Percentiles rank a stretch among this genome's conserved stretches.
phyloP scores from a whole-genome alignment of 1,140 invertebrate species.

The Drosophila hydei region DNA sequence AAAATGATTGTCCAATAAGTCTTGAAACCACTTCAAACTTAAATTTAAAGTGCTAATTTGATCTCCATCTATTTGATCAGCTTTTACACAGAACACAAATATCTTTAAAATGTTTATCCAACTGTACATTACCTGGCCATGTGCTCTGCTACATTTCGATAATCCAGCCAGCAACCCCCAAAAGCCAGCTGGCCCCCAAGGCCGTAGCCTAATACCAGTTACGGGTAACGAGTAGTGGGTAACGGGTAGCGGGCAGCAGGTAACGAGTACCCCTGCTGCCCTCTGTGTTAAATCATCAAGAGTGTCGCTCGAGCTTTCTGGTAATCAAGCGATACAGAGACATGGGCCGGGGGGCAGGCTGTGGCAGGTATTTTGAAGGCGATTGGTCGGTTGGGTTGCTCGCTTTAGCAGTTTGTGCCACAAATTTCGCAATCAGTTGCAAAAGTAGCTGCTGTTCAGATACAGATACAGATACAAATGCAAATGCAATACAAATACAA shows the following conservation, averaged over 20 bases:
- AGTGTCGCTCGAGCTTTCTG: conserved; percentile 23
- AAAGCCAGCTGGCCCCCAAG: conserved; percentile 1
- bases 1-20: too few relatives aligned
- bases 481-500: too few relatives aligned
- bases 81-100: neutral
- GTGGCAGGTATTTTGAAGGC: neutral
- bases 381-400: neutral
- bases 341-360: conserved; percentile 12
- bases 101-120: conserved; percentile 5
- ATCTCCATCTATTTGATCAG: too few relatives aligned
- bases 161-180: conserved; percentile 2
- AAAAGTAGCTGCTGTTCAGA: conserved; percentile 42
- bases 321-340: conserved; percentile 53
- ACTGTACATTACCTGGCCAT: neutral
- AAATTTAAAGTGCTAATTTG: too few relatives aligned
- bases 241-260: neutral
- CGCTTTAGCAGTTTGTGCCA: conserved; percentile 15
- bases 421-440: conserved; percentile 60
- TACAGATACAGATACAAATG: conserved; percentile 5
- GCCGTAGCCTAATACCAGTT: neutral
- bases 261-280: neutral
- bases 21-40: too few relatives aligned
- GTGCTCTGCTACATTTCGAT: neutral
- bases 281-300: conserved; percentile 25
- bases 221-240: neutral